Conservation (phyloP, 2,113 vertebrate genomes). For the Hypanus sabinus region DNA sequence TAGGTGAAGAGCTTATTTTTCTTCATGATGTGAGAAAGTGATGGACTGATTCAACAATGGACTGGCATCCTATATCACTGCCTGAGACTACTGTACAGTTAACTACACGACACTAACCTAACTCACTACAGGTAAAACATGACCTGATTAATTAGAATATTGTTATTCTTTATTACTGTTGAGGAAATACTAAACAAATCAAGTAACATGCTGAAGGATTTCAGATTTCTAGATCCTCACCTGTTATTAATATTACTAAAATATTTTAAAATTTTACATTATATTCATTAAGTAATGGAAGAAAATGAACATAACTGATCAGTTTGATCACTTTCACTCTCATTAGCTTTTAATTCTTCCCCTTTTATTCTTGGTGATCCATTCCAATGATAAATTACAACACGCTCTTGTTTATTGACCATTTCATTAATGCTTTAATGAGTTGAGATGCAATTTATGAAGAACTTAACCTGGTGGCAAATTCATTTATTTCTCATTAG, state of each 20-base stretch:
- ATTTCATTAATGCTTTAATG: conserved; percentile 34
- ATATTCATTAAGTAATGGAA: not conserved
- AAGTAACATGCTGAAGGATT: not conserved
- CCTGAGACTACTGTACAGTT: not conserved
- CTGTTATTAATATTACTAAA: not conserved
- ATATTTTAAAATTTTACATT: not conserved
- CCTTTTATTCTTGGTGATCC: not conserved
- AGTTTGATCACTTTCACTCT: not conserved
- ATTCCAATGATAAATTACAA: conserved; percentile 26
- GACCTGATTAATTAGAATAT: not conserved
- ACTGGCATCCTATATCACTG: not conserved
- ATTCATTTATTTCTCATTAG: conserved; percentile 32
- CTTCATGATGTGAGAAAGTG: not conserved
- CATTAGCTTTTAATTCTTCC: conserved; percentile 11
- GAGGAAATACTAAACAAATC: not conserved
- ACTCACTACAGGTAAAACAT: not conserved
- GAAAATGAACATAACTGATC: not conserved
- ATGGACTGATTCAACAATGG: not conserved
- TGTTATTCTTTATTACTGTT: not conserved
- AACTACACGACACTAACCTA: too few species aligned
- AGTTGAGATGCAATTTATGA: conserved; percentile 33
- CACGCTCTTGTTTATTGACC: conserved; percentile 23
- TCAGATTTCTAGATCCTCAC: not conserved
- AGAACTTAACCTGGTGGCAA: conserved; percentile 27
- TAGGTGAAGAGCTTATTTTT: not conserved